Conservation (phyloP, 2,888 invertebrate species). For the Masnerella sp. region DNA sequence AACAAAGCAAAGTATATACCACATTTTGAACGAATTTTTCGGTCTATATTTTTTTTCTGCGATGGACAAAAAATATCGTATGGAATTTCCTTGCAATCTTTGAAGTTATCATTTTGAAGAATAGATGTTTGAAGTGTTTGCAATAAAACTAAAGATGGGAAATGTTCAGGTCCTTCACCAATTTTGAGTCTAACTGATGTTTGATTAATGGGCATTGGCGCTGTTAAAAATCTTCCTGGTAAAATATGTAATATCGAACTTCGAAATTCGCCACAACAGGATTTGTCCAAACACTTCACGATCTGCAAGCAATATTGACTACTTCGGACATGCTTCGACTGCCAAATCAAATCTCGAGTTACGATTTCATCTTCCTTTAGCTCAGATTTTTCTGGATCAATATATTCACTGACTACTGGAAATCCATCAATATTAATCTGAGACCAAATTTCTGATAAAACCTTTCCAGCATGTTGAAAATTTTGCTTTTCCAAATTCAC, state of each 20-base stretch:
- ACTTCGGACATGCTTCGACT: constrained; percentile 61
- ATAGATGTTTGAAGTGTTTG: constrained; percentile 1
- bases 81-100: constrained; percentile 6
- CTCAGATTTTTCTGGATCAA: constrained; percentile 12
- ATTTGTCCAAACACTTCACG: constrained; percentile 13
- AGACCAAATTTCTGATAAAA: constrained; percentile 69
- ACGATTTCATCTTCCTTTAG: not conserved
- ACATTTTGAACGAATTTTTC: constrained; percentile 7
- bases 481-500: constrained; percentile 68
- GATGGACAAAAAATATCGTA: constrained; percentile 27
- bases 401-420: constrained; percentile 43
- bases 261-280: constrained; percentile 17
- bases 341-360: constrained; percentile 49
- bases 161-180: constrained; percentile 15
- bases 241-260: constrained; percentile 20
- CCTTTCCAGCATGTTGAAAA: constrained; percentile 69
- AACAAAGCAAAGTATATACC: constrained; percentile 12
- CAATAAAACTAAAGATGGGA: constrained; percentile 10
- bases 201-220: constrained; percentile 8
- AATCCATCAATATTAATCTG: constrained; percentile 65
- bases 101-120: constrained; percentile 1
- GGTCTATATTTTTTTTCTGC: not conserved
- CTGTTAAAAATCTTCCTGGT: constrained; percentile 15
- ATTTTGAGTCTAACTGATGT: constrained; percentile 47
- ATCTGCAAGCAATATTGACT: constrained; percentile 61